These are phyloP conservation scores for Austrofundulus limnaeus DNA, from an alignment of 2,113 vertebrate genomes.

Conservation along the genomic window DNA sequence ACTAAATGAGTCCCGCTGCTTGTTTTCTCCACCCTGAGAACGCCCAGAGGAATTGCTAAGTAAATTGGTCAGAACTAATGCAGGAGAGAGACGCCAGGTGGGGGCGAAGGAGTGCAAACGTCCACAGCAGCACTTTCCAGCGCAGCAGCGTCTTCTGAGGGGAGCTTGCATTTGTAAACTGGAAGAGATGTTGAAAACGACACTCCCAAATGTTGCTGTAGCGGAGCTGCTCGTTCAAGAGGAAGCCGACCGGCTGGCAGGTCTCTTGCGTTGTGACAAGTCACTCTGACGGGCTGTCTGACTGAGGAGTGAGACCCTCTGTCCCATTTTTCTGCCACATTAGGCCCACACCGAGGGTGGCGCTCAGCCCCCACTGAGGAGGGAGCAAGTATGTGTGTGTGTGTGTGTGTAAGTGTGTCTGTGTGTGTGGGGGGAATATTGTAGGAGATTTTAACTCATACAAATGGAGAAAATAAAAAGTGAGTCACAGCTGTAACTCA, in stretches of 20 bases:
- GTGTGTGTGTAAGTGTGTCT: not conserved
- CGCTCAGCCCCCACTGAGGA: conserved; percentile 23
- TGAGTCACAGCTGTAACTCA: conserved; percentile 13
- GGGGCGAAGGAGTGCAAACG: conserved; percentile 23
- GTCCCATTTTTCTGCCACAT: conserved; percentile 67
- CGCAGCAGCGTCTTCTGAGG: conserved; percentile 15
- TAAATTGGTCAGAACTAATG: conserved; percentile 68
- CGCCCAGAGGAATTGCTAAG: conserved; percentile 39
- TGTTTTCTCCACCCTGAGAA: conserved; percentile 37
- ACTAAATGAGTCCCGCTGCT: conserved; percentile 33
- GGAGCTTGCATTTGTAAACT: conserved; percentile 28
- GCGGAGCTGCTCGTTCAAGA: conserved; percentile 32
- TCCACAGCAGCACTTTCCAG: conserved; percentile 38
- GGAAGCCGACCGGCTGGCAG: conserved; percentile 20
- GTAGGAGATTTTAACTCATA: conserved; percentile 11
- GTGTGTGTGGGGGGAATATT: not conserved
- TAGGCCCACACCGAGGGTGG: conserved; percentile 56
- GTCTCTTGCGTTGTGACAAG: conserved; percentile 32
- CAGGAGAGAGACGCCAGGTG: conserved; percentile 47
- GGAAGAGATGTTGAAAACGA: conserved; percentile 25
- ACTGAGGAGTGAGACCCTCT: conserved; percentile 51
- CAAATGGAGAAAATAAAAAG: conserved; percentile 1
- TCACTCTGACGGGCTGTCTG: conserved; percentile 40
- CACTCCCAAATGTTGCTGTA: conserved; percentile 16
- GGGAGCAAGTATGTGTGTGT: not conserved